phyloP scores from a whole-genome alignment of 2,888 invertebrate genomes.

The Arrhopalites spinosus region DNA sequence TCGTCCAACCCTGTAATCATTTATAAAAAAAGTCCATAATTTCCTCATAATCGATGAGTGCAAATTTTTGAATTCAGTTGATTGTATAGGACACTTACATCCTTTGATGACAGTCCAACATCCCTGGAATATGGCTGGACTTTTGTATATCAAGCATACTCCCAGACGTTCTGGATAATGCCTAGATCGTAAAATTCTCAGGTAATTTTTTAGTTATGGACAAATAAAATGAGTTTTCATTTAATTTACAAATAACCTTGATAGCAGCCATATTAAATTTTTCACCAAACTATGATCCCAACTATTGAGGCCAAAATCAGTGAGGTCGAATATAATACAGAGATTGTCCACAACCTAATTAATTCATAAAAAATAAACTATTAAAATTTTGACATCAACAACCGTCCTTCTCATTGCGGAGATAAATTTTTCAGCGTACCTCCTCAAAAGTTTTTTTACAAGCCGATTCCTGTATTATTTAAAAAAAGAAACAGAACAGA shows the following conservation, averaged over 20 bases:
- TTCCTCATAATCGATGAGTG: too few species aligned
- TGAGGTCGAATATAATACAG: constrained; percentile 78
- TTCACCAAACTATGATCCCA: constrained; percentile 65
- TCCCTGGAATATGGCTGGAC: constrained; percentile 67
- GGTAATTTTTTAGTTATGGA: constrained; percentile 60
- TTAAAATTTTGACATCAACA: too few species aligned
- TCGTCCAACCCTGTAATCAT: constrained; percentile 69
- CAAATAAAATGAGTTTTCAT: neutral
- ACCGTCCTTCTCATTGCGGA: too few species aligned
- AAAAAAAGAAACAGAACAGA: too few species aligned
- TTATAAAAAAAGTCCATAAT: constrained; percentile 57
- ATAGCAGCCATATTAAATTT: constrained; percentile 66
- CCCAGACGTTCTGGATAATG: constrained; percentile 81
- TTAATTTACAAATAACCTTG: constrained; percentile 15
- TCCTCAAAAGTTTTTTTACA: constrained; percentile 79
- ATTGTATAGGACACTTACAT: constrained; percentile 59
- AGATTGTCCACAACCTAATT: constrained; percentile 78
- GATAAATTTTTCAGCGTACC: too few species aligned
- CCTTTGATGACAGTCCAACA: constrained; percentile 79
- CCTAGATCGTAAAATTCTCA: constrained; percentile 72
- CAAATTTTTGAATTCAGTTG: neutral
- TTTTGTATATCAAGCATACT: constrained; percentile 74
- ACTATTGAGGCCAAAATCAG: constrained; percentile 68
- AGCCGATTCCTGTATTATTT: constrained; percentile 69
- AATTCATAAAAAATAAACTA: too few species aligned